A percentile compares a stretch with the other conserved stretches of the same genome.
phyloP scores from a whole-genome alignment of 2,797 vertebrate species.

The Brotula barbata region DNA sequence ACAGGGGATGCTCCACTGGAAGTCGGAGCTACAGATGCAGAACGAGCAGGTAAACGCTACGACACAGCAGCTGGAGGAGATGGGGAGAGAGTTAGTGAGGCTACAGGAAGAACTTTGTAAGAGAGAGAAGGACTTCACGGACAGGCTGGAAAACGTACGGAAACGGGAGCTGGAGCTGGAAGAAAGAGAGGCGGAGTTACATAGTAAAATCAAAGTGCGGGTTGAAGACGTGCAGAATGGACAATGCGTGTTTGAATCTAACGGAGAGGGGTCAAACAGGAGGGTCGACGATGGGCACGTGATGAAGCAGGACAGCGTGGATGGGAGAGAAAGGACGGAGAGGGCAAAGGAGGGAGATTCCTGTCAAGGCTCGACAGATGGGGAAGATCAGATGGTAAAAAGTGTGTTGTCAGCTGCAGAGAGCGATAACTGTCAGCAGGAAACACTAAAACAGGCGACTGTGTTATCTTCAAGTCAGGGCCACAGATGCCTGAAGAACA shows the following conservation, averaged over 20 bases:
- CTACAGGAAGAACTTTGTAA: slow-evolving; percentile 57
- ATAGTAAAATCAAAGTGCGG: background rate
- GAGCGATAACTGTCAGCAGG: slow-evolving; percentile 36
- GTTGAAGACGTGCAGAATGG: background rate
- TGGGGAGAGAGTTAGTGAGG: slow-evolving; percentile 42
- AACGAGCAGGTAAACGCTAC: slow-evolving; percentile 31
- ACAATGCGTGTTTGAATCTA: background rate
- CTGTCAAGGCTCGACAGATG: slow-evolving; percentile 4
- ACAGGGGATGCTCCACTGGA: slow-evolving; percentile 54
- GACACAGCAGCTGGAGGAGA: slow-evolving; percentile 46
- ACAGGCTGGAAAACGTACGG: slow-evolving; percentile 23
- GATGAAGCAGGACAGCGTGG: slow-evolving; percentile 31
- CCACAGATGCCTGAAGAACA: slow-evolving; percentile 11
- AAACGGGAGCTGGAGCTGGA: slow-evolving; percentile 48
- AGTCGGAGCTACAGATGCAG: slow-evolving; percentile 43
- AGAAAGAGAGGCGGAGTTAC: slow-evolving; percentile 41
- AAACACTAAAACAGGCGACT: slow-evolving; percentile 33
- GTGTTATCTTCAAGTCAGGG: slow-evolving; percentile 23
- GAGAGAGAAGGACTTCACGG: slow-evolving; percentile 50
- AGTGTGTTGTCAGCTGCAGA: slow-evolving; percentile 15
- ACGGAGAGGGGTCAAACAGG: background rate
- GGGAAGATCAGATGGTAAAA: slow-evolving; percentile 23
- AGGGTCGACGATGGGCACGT: background rate
- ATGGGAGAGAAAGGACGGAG: slow-evolving; percentile 7
- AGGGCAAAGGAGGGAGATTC: slow-evolving; percentile 9